Base-by-base conservation (phyloP, 2,888 invertebrate genomes). In the Eucriotettix oculatus region DNA sequence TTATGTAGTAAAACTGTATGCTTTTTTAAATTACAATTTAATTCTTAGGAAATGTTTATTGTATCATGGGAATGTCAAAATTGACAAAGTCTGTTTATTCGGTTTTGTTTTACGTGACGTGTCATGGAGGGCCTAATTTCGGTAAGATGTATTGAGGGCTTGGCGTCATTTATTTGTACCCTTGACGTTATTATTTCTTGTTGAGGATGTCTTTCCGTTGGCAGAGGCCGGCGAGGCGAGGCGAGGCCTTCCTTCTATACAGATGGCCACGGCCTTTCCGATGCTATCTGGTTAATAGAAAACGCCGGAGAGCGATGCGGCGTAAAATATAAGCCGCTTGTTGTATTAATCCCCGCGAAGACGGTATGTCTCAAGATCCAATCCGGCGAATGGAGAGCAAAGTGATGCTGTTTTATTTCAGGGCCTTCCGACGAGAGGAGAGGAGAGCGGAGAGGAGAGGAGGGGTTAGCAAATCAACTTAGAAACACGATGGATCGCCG, bases 231-330 rank as follows among this genome's bases (percentile, higher is more conserved):
- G n/a, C 48, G 48, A n/a, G n/a, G 9, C 48, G 48, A n/a, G n/a
- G 9, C 42, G 42, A 10, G 14, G 42, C n/a, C 42, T 10, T 16
- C 11, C 10, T 42, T 40, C 54, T 41, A 10, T 16, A 40, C 56
- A 40, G n/a, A 7, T 41, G 42, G 42, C 16, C 42, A 12, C 10
- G 12, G 42, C 43, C 60, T 43, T 16, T 55, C 52, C 56, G 60
- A 60, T 60, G 60, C 60, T 60, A 60, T 60, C 60, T 60, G 52
- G 52, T 60, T 60, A 60, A 60, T 60, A 60, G 60, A 60, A 60
- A 60, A 56, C 42, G 60, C 60, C 54, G 56, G 52, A 56, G 56
- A 56, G 56, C 60, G 42, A 56, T 56, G 60, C 60, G 56, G 48
- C 53, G 60, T 56, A 60, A 60, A 60, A 60, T 60, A 60, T 60